Conservation (phyloP, 2,113 vertebrate genomes). For the Scomber japonicus region DNA sequence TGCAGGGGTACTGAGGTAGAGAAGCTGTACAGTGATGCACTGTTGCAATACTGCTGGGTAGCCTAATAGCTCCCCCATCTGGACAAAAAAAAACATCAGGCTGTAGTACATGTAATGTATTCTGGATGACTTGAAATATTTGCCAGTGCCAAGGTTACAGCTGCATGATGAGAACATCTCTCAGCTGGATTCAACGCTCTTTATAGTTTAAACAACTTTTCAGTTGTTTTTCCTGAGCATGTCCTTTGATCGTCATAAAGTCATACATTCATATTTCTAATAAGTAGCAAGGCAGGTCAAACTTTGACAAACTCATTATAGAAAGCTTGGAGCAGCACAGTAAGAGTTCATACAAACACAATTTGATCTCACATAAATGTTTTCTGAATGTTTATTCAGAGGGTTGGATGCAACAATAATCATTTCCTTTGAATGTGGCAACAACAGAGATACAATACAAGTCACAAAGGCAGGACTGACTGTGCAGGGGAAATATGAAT, state of each 20-base stretch:
- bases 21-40: slow-evolving; percentile 20
- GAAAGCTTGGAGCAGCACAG: slow-evolving; percentile 2
- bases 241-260: slow-evolving; percentile 19
- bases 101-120: neutral
- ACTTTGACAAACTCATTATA: slow-evolving; percentile 18
- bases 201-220: slow-evolving; percentile 12
- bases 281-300: slow-evolving; percentile 3
- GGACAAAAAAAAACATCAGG: slow-evolving; percentile 39
- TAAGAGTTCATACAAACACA: slow-evolving; percentile 50
- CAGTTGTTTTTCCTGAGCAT: neutral
- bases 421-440: slow-evolving; percentile 66
- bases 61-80: slow-evolving; percentile 78
- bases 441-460: slow-evolving; percentile 59
- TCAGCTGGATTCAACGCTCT: slow-evolving; percentile 15
- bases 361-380: slow-evolving; percentile 41
- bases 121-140: slow-evolving; percentile 21
- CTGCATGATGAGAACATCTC: slow-evolving; percentile 30
- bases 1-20: slow-evolving; percentile 25
- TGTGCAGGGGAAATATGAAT: slow-evolving; percentile 58
- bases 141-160: slow-evolving; percentile 43
- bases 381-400: slow-evolving; percentile 40
- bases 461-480: slow-evolving; percentile 56
- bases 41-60: slow-evolving; percentile 3
- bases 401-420: slow-evolving; percentile 33
- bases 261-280: neutral